Conservation (phyloP, 1,140 invertebrate species). For the Drosophila subobscura region DNA sequence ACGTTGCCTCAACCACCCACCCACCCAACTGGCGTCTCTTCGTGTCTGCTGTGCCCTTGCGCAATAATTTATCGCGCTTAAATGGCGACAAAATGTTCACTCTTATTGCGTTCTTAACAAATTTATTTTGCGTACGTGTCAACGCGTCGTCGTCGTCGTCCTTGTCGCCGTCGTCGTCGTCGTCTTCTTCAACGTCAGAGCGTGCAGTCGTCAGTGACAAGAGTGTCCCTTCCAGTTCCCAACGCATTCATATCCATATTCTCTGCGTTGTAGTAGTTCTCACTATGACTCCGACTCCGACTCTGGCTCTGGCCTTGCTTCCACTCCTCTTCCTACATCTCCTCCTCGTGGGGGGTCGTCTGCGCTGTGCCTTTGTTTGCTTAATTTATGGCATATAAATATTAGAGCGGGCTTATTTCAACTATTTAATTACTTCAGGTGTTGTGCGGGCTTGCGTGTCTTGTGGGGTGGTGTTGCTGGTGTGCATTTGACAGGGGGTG, state of each 20-base stretch:
- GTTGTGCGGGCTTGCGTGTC: conserved; percentile 39
- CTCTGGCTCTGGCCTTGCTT: neutral
- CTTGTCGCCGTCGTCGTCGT: conserved; percentile 27
- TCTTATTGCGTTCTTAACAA: conserved; percentile 80
- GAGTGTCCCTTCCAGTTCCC: neutral
- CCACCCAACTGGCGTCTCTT: neutral
- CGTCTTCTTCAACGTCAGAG: neutral
- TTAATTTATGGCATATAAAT: conserved; percentile 80
- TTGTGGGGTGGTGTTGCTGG: neutral
- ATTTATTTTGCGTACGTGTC: conserved; percentile 81
- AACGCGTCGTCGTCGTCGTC: conserved; percentile 60
- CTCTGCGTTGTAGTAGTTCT: neutral
- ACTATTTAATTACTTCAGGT: conserved; percentile 79
- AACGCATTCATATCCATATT: too few relatives aligned
- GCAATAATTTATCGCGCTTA: conserved; percentile 78
- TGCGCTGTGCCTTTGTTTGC: conserved; percentile 58
- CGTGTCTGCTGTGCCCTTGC: conserved; percentile 35
- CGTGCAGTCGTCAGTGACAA: conserved; percentile 19
- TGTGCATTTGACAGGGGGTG: neutral
- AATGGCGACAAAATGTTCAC: conserved; percentile 79
- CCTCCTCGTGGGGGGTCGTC: neutral
- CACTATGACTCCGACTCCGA: too few relatives aligned
- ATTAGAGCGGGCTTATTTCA: conserved; percentile 76
- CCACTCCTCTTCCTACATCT: neutral
- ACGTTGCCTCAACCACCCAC: conserved; percentile 10